phyloP scores from a whole-genome alignment of 2,888 invertebrate genomes.

The Tricholauxania praeusta region DNA sequence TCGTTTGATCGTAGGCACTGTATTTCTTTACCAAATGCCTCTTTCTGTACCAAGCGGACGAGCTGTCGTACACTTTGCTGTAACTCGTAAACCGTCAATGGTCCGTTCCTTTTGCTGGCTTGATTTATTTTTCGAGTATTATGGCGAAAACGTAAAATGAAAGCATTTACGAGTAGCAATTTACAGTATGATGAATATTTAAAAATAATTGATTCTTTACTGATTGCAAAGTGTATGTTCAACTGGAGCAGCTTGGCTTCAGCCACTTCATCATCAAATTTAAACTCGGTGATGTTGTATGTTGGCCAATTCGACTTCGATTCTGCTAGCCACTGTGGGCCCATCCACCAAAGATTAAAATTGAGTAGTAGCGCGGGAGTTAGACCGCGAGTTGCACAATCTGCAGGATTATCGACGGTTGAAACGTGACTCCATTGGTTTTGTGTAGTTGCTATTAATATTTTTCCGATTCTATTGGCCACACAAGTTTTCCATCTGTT shows the following conservation, averaged over 20 bases:
- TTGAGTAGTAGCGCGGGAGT: not conserved
- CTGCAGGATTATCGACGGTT: not conserved
- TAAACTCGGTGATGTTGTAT: too few species aligned
- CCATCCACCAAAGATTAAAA: not conserved
- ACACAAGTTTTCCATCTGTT: not conserved
- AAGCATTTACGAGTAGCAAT: slow-evolving; percentile 1
- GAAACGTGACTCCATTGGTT: not conserved
- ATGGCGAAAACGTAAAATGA: slow-evolving; percentile 5
- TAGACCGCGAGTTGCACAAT: not conserved
- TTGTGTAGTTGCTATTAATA: too few species aligned
- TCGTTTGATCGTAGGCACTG: not conserved
- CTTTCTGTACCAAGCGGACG: not conserved
- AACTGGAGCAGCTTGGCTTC: too few species aligned
- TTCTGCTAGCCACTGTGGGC: not conserved
- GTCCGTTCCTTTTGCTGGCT: not conserved
- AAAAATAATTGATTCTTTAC: not conserved
- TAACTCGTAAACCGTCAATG: slow-evolving; percentile 1
- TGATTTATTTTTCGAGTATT: not conserved
- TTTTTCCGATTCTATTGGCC: too few species aligned
- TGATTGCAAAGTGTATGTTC: too few species aligned
- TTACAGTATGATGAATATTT: slow-evolving; percentile 12
- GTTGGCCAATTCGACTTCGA: too few species aligned
- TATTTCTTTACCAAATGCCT: slow-evolving; percentile 2
- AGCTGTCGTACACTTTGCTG: not conserved
- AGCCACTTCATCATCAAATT: too few species aligned